Base-by-base conservation (phyloP, 2,113 vertebrate genomes). In the Raja brachyura region DNA sequence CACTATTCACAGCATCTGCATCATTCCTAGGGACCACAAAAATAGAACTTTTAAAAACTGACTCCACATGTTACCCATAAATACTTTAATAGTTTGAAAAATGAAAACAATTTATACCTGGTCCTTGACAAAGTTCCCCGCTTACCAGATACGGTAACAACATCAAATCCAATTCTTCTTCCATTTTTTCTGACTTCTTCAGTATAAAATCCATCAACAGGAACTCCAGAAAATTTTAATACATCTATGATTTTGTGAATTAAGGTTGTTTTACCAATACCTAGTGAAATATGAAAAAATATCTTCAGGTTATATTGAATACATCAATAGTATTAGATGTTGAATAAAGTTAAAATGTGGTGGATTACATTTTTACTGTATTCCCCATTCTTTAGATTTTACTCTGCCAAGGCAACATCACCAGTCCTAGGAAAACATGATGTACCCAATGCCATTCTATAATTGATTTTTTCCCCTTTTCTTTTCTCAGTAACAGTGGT, bases 221-320 rank as follows among this genome's bases (percentile, higher is more conserved):
- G 94, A 93, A 97, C 18, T 0, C 97, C 97, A 0, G 96, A 96
- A 4, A 97, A 96, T 94, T 95, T 95, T 0, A 99, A 94, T 20
- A 95, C 95, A 66, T 98, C 98, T 93, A 95, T 96, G 31, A 96
- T 96, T 95, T 98, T 99, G 95, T 97, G 97, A 93, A 99, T 97
- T 95, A 99, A 94, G 20, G 98, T 99, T 93, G 98, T 99, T 95
- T 99, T 99, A 13, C 99, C 99, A 94, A 99, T 96, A 81, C 99
- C 99, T 99, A 94, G n/a, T 94, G 94, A 93, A 93, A 78, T 93
- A 94, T 28, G 93, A 88, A 8, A 93, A 11, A 76, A 93, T 31
- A 70, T 31, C 8, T 79, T 66, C 28, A 79, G n/a, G 20, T 28
- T 39, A 54, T 54, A 61, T 63, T 61, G 83, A 86, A 86, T 85